These are phyloP conservation scores for Seira ritae DNA, from an alignment of 2,888 invertebrate genomes.

Conservation along the genomic window DNA sequence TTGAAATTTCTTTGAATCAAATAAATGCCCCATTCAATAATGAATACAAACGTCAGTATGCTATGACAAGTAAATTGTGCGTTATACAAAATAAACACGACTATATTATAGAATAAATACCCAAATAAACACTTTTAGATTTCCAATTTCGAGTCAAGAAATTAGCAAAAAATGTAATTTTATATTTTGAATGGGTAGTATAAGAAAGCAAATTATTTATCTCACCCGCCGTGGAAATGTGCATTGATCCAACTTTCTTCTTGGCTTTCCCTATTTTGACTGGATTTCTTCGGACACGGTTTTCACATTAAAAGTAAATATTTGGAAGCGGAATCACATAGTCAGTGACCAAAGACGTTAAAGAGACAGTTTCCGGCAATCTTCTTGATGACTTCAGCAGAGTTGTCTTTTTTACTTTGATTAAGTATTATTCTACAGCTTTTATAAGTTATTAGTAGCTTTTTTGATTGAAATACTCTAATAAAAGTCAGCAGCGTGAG, in stretches of 20 bases:
- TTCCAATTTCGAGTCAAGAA: no score
- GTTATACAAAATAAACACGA: not conserved
- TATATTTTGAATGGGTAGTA: no score
- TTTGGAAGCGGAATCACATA: conserved; percentile 46
- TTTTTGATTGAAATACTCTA: not conserved
- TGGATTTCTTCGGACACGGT: conserved; percentile 65
- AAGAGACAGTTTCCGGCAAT: not conserved
- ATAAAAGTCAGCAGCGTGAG: not conserved
- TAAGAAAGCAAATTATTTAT: conserved; percentile 19
- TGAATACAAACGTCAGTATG: not conserved
- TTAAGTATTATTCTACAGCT: not conserved
- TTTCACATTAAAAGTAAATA: conserved; percentile 62
- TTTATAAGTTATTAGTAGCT: not conserved
- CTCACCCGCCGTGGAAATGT: conserved; percentile 73
- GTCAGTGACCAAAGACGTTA: not conserved
- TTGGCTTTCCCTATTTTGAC: conserved; percentile 74
- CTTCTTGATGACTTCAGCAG: not conserved
- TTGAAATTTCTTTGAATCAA: no score
- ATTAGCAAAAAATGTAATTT: not conserved
- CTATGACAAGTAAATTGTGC: not conserved
- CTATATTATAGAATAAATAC: no score
- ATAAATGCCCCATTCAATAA: no score
- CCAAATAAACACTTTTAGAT: no score
- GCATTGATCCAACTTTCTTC: conserved; percentile 74
- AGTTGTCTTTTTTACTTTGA: not conserved